A percentile compares a stretch with the other conserved stretches of the same genome.
phyloP scores from a whole-genome alignment of 2,888 invertebrate species.

The Phyllotreta cruciferae region DNA sequence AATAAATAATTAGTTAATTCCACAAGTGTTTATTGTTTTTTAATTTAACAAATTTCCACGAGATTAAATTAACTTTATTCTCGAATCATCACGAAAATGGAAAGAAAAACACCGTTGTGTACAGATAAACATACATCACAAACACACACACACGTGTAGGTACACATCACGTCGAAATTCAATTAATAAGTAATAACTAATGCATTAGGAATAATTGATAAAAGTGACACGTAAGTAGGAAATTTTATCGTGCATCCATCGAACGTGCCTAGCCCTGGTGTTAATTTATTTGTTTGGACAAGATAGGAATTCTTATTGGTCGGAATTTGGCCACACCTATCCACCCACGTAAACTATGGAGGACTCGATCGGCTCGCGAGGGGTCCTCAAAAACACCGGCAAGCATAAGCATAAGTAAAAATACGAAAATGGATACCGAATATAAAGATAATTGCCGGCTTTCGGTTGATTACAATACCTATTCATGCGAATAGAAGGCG shows the following conservation, averaged over 20 bases:
- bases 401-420: neutral
- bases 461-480: neutral
- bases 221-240: slow-evolving; percentile 15
- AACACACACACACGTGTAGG: slow-evolving; percentile 4
- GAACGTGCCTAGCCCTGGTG: slow-evolving; percentile 23
- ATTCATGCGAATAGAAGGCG: neutral
- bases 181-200: slow-evolving; percentile 21
- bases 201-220: slow-evolving; percentile 29
- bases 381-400: slow-evolving; percentile 11
- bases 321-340: slow-evolving; percentile 49
- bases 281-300: slow-evolving; percentile 44
- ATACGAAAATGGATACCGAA: slow-evolving; percentile 4
- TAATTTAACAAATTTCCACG: no score
- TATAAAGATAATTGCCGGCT: neutral
- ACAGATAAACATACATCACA: no score
- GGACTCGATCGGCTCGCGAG: slow-evolving; percentile 32
- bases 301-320: slow-evolving; percentile 49
- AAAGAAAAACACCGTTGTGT: no score
- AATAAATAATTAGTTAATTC: no score
- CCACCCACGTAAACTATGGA: slow-evolving; percentile 50
- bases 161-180: slow-evolving; percentile 17
- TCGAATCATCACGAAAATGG: no score
- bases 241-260: slow-evolving; percentile 19
- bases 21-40: no score
- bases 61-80: no score